These are phyloP conservation scores for Orthosia gracilis DNA, from an alignment of 2,888 invertebrate genomes.

Conservation along the genomic window DNA sequence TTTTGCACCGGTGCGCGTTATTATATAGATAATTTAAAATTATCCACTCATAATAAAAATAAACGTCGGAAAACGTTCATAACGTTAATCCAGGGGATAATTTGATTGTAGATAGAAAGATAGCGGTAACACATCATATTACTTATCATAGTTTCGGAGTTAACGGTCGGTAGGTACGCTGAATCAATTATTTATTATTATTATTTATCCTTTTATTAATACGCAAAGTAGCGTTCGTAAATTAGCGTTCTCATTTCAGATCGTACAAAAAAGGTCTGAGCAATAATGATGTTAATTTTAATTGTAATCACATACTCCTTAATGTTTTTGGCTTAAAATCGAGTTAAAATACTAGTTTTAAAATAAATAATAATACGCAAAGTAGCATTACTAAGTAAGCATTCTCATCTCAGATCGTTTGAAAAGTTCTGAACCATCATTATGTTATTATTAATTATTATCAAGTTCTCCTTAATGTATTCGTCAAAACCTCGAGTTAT, in stretches of 20 bases:
- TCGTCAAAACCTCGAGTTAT: too few relatives aligned
- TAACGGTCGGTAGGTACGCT: not conserved
- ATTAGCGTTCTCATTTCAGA: not conserved
- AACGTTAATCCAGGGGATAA: constrained; percentile 45
- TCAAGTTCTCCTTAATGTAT: not conserved
- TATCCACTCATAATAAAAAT: constrained; percentile 34
- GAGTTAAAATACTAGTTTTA: not conserved
- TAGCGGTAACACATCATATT: constrained; percentile 29
- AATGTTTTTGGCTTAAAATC: not conserved
- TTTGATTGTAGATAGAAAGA: constrained; percentile 31
- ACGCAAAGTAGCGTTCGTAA: not conserved
- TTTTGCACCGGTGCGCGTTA: not conserved
- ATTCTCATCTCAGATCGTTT: not conserved
- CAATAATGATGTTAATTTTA: not conserved
- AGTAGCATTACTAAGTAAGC: too few relatives aligned
- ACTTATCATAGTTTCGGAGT: constrained; percentile 34
- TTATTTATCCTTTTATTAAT: not conserved
- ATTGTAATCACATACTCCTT: too few relatives aligned
- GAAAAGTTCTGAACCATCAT: not conserved
- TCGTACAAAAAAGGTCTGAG: not conserved
- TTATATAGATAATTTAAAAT: not conserved
- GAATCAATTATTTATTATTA: constrained; percentile 6
- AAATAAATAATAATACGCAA: constrained; percentile 16
- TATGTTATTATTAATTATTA: not conserved
- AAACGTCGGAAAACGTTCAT: constrained; percentile 18